A percentile compares a stretch with the other conserved stretches of the same genome.
phyloP scores from a whole-genome alignment of 1,140 invertebrate species.

The Bombus picipes region DNA sequence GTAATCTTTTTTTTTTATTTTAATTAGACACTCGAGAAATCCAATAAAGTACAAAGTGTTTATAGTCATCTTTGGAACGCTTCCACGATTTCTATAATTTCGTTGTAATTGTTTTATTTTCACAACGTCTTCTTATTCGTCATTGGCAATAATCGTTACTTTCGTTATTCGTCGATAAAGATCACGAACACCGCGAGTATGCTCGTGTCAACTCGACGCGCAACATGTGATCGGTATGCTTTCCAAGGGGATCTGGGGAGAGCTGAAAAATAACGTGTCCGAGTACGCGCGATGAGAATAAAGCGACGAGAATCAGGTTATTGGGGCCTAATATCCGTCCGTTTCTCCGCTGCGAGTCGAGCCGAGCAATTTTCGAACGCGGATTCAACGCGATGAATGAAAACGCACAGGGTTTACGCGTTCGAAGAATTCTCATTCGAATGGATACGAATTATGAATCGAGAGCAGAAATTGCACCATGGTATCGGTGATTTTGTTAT shows the following conservation, averaged over 20 bases:
- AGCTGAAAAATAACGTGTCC: slow-evolving; percentile 38
- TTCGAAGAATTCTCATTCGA: not conserved
- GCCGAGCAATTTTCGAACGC: not conserved
- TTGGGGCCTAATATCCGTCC: slow-evolving; percentile 60
- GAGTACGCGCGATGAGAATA: slow-evolving; percentile 45
- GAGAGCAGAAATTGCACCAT: not conserved
- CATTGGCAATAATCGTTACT: not conserved
- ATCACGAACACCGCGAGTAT: not conserved
- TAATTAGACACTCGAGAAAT: not conserved
- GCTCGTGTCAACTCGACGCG: not conserved
- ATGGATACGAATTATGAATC: not conserved
- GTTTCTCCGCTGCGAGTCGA: slow-evolving; percentile 40
- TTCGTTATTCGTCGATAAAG: not conserved
- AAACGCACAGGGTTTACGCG: not conserved
- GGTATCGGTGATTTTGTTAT: not conserved
- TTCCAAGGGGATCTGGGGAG: not conserved
- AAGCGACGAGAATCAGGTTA: slow-evolving; percentile 62
- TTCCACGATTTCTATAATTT: slow-evolving; percentile 35
- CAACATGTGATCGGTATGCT: slow-evolving; percentile 17
- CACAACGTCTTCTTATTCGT: not conserved
- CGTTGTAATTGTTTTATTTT: not conserved
- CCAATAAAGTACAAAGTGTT: not conserved
- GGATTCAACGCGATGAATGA: not conserved
- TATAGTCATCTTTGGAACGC: not conserved
- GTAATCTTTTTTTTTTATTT: not conserved